These are phyloP conservation scores for Melanotaenia duboulayi DNA, from an alignment of 2,113 vertebrate species.

Conservation along the genomic window DNA sequence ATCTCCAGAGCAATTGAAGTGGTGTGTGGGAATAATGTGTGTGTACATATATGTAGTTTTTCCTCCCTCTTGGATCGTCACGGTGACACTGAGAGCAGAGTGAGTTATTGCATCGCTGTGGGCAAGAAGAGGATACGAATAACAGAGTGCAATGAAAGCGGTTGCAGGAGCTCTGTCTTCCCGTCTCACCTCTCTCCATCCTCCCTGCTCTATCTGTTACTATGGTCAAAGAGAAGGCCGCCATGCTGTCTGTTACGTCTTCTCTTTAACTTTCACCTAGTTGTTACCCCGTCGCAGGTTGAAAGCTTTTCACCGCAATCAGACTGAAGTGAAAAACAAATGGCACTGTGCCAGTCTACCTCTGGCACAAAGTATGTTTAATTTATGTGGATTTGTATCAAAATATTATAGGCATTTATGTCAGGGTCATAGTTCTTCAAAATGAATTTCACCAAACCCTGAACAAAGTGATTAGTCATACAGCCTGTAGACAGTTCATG, in stretches of 20 bases:
- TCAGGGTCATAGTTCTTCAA: conserved; percentile 22
- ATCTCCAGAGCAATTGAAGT: conserved; percentile 42
- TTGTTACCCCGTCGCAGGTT: conserved; percentile 30
- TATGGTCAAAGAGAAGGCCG: conserved; percentile 39
- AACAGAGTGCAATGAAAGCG: conserved; percentile 35
- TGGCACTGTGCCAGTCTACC: conserved; percentile 19
- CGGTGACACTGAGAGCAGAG: conserved; percentile 46
- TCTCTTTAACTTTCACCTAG: conserved; percentile 8
- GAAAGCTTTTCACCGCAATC: conserved; percentile 36
- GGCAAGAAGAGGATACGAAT: conserved; percentile 56
- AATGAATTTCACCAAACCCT: conserved; percentile 37
- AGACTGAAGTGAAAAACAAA: conserved; percentile 44
- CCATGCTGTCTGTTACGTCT: conserved; percentile 13
- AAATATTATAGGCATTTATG: conserved; percentile 44
- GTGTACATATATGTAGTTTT: background rate
- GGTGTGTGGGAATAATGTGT: conserved; percentile 9
- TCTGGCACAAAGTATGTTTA: background rate
- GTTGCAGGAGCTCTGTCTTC: conserved; percentile 23
- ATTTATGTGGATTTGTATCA: conserved; percentile 27
- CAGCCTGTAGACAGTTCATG: conserved; percentile 22
- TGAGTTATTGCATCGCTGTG: conserved; percentile 59
- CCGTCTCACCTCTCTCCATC: conserved; percentile 31
- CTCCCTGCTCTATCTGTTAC: conserved; percentile 45
- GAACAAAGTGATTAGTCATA: conserved; percentile 35
- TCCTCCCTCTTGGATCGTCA: conserved; percentile 20